Evolutionary conservation across 2,113 vertebrate genomes (phyloP).

Genomic region (Rattus norvegicus): GRCr8 NC_086019.1:99510501-99511000

Average conservation of each 20-base stretch:
- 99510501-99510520: not conserved
- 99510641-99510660: not conserved
- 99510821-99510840: not conserved
- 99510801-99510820: fast-evolving
- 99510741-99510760: not conserved
- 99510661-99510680: not conserved
- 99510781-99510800: not conserved
- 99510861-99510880: fast-evolving
- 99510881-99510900: not conserved
- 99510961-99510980: not conserved
- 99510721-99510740: not conserved
- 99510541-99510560: not conserved
- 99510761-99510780: not conserved
- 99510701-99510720: not conserved
- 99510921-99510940: not conserved
- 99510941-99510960: not conserved
- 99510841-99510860: fast-evolving
- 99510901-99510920: not conserved
- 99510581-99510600: not conserved
- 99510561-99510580: not conserved
- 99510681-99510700: not conserved
- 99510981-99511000: constrained; percentile 67
- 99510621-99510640: not conserved
- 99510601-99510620: not conserved
- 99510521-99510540: not conserved